Evolutionary conservation across 1,140 invertebrate genomes (phyloP), one percentile per base, ranked within the genome.

Genomic region (Papilio polytes): DNA sequence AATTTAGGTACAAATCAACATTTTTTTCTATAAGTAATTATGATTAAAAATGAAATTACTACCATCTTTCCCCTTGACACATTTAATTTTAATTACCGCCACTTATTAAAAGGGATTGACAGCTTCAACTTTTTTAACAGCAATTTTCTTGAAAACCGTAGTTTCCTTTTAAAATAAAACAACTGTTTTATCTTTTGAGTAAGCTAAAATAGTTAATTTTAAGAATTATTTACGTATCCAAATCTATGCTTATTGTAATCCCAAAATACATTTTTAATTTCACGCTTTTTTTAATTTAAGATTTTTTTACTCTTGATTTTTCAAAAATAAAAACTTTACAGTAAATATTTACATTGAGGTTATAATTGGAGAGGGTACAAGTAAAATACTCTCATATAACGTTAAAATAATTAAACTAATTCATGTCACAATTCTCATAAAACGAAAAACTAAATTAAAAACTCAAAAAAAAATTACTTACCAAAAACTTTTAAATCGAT

Each of bases 401-500:
- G 8, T 0, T 8, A 41, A 41, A 41, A 41, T 7, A 41, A 41
- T 36, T 36, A 41, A 41, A 41, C 31, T 4, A 36, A 3, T 36
- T 41, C 36, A 41, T 41, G 8, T 1, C 36, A 41, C 36, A 8
- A 8, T 51, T 3, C 6, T 4, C 53, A 1, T 20, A n/a, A 56
- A 56, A 20, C 22, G 1, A 26, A 2, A 0, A 13, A 10, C 10
- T 8, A 41, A 66, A 80, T 22, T 48, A 51, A 81, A 77, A 76
- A 81, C 63, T 18, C 36, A 56, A 83, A 80, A 66, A 82, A 80
- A 80, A 15, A 18, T 26, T 78, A 89, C 91, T 90, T 63, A 92
- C 90, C 89, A 36, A 92, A 88, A 85, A 88, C 70, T 81, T 91
- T 90, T 59, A 91, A 74, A 83, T 87, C 85, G 66, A 92, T 89